Evolutionary conservation across 2,888 invertebrate species (phyloP), one percentile per base, ranked within the genome.

Genomic region (Calephelis perditalis): DNA sequence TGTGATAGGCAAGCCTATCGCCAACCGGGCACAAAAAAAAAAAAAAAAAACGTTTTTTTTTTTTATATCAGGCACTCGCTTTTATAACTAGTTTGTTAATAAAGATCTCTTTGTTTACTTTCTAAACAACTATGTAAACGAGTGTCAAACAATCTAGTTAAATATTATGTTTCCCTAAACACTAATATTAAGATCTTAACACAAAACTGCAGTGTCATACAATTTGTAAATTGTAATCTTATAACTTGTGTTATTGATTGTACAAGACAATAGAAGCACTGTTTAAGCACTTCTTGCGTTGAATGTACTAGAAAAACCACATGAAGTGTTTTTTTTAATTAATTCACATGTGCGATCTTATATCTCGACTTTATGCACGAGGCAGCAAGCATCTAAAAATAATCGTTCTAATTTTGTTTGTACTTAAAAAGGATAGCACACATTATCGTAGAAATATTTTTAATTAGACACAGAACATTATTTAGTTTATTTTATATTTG

Each of bases 401-500:
- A 67, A 62, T 57, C 61, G 62, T 37, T 67, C 68, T 67, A 67
- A 67, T 66, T 68, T 64, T 60, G 64, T 61, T 64, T 65, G 64
- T 65, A 62, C 62, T 58, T 49, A 59, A 52, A 62, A 64, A 64
- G 62, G 60, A 54, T 54, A 36, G 35, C 26, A 36, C n/a, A 36
- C 11, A 40, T 40, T 40, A 54, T 54, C n/a, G 36, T 40, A 40
- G 37, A 40, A 40, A 40, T 40, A 36, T 54, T 52, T 10, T 26
- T 54, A 54, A 40, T 40, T 40, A 26, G 26, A 35, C 35, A 35
- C 52, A 36, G 11, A 36, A 36, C 12, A 47, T 8, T 12, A 54
- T 54, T 5, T 6, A 40, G 6, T 40, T 40, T 40, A 8, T 4
- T 7, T 40, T 40, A 40, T 40, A 40, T 40, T 40, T 40, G 40